A percentile compares a stretch with the other conserved stretches of the same genome.
Conservation (phyloP, 2,888 invertebrate species). For the Nemotelus pantherinus region DNA sequence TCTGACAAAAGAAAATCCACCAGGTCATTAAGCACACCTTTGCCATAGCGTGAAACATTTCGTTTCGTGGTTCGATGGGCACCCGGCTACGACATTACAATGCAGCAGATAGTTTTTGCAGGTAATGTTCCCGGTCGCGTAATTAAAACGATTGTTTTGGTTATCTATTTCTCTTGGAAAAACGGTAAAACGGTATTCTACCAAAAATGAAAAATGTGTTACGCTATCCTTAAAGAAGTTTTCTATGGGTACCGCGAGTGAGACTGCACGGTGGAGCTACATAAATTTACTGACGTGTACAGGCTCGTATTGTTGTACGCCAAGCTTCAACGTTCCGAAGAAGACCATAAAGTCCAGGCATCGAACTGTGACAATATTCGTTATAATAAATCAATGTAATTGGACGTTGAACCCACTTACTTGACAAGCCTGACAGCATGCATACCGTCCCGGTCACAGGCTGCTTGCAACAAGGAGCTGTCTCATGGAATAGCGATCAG, state of each 20-base stretch:
- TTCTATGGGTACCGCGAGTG: neutral
- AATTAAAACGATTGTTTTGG: slow-evolving; percentile 2
- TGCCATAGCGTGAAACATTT: slow-evolving; percentile 36
- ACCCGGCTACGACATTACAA: slow-evolving; percentile 3
- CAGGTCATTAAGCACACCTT: slow-evolving; percentile 44
- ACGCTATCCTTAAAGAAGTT: slow-evolving; percentile 25
- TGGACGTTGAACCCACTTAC: slow-evolving; percentile 35
- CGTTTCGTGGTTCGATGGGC: slow-evolving; percentile 34
- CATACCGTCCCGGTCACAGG: neutral
- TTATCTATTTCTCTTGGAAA: neutral
- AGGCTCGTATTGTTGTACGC: neutral
- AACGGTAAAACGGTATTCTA: slow-evolving; percentile 24
- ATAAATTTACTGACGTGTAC: too few species aligned
- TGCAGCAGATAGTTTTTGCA: neutral
- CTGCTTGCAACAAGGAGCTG: neutral
- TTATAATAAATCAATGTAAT: slow-evolving; percentile 42
- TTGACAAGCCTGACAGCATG: neutral
- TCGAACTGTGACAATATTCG: slow-evolving; percentile 42
- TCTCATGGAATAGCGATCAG: neutral
- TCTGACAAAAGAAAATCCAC: neutral
- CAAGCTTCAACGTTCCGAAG: neutral
- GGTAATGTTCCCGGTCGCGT: slow-evolving; percentile 6
- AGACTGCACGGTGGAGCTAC: too few species aligned
- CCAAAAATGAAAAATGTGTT: slow-evolving; percentile 32
- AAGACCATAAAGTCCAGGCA: slow-evolving; percentile 22